Percentiles rank a stretch among this genome's conserved stretches.
Conservation (phyloP, 2,888 invertebrate genomes). For the Spicauda simplicius region DNA sequence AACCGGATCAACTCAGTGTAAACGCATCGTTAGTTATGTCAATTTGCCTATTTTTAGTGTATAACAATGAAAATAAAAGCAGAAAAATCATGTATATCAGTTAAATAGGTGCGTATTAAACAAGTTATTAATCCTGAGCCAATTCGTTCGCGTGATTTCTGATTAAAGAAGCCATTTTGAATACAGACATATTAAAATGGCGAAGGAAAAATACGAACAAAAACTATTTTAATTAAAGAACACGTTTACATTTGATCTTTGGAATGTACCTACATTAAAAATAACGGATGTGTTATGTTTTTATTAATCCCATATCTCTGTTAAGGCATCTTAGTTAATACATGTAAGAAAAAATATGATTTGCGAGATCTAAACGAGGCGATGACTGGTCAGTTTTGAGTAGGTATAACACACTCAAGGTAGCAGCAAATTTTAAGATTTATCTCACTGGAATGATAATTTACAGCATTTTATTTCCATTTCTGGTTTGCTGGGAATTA, state of each 20-base stretch:
- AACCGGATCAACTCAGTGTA: no score
- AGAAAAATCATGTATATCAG: no score
- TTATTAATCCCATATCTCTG: background rate
- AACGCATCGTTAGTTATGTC: no score
- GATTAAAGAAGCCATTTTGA: background rate
- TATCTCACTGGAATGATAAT: no score
- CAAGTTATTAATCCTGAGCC: background rate
- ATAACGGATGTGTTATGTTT: background rate
- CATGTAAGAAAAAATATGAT: background rate
- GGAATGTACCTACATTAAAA: background rate
- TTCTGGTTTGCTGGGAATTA: no score
- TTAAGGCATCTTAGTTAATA: background rate
- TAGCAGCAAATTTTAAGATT: no score
- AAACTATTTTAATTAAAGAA: conserved; percentile 1
- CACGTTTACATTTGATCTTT: conserved; percentile 1
- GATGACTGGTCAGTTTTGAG: background rate
- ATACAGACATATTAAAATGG: background rate
- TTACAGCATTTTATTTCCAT: no score
- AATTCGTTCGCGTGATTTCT: background rate
- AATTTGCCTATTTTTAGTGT: no score
- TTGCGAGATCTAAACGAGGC: background rate
- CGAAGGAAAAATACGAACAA: conserved; percentile 1
- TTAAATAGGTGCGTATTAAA: no score
- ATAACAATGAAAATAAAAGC: no score
- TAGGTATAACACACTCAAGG: no score